Conservation (phyloP, 92 coral and sea anemone species). For the Diadumene lineata region DNA sequence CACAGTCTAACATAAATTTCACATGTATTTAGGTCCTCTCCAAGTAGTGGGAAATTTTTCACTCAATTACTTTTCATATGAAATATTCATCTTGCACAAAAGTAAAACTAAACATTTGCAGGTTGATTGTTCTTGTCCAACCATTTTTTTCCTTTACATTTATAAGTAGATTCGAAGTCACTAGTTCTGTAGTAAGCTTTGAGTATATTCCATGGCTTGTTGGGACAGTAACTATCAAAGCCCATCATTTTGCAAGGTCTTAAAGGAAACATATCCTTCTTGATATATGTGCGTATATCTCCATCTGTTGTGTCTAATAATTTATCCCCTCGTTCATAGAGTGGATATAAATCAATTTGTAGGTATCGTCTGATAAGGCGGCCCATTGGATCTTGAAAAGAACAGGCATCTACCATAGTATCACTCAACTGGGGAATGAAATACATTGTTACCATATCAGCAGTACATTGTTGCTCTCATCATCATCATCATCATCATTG, state of each 20-base stretch:
- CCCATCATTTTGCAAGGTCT: slow-evolving; percentile 72
- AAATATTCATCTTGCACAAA: not conserved
- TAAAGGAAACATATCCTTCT: slow-evolving; percentile 67
- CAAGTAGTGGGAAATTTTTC: too few relatives aligned
- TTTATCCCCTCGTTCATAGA: slow-evolving; percentile 42
- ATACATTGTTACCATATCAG: too few relatives aligned
- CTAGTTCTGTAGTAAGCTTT: slow-evolving; percentile 43
- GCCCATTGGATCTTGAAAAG: slow-evolving; percentile 86
- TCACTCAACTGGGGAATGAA: too few relatives aligned
- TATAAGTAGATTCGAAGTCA: slow-evolving; percentile 37
- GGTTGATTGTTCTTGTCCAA: slow-evolving; percentile 32
- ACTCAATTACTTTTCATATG: too few relatives aligned
- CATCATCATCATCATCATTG: too few relatives aligned
- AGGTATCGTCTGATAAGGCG: slow-evolving; percentile 61
- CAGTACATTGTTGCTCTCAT: too few relatives aligned
- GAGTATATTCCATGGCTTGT: slow-evolving; percentile 54
- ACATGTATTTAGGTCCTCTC: too few relatives aligned
- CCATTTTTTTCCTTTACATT: slow-evolving; percentile 57
- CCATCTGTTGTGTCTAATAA: slow-evolving; percentile 55
- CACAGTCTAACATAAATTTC: too few relatives aligned
- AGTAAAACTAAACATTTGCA: not conserved
- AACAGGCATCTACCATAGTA: slow-evolving; percentile 69
- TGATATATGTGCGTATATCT: slow-evolving; percentile 34
- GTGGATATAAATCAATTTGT: slow-evolving; percentile 67
- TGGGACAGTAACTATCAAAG: slow-evolving; percentile 52